Evolutionary conservation across 2,888 invertebrate genomes (phyloP).

Genomic region (Sylvicola cinctus): DNA sequence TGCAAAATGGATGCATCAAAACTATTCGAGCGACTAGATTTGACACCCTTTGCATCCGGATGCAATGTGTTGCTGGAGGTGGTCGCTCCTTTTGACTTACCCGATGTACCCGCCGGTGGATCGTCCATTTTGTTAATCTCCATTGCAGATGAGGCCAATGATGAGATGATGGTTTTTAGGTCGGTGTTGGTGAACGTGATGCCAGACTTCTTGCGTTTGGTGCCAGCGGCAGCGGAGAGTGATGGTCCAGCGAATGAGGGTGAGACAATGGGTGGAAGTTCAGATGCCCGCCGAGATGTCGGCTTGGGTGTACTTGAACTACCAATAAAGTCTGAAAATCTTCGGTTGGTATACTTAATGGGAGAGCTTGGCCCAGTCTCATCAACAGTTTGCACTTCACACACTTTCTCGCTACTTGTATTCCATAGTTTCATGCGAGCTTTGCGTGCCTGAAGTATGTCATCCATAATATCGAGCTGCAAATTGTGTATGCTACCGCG

Average conservation of each 20-base stretch:
- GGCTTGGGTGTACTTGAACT: conserved; percentile 35
- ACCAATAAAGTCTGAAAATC: conserved; percentile 54
- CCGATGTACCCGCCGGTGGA: conserved; percentile 13
- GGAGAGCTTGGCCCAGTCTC: conserved; percentile 33
- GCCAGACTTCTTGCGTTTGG: conserved; percentile 25
- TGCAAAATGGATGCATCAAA: conserved; percentile 60
- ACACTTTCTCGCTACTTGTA: conserved; percentile 57
- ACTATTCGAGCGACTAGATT: conserved; percentile 59
- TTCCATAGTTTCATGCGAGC: conserved; percentile 71
- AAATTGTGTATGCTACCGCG: conserved; percentile 63
- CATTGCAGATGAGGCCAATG: conserved; percentile 59
- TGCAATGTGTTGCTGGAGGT: conserved; percentile 8
- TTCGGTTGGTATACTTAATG: conserved; percentile 38
- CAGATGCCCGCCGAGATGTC: conserved; percentile 44
- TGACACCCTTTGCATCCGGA: conserved; percentile 13
- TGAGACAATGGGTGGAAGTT: conserved; percentile 32
- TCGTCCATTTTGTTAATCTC: conserved; percentile 53
- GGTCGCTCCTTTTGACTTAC: conserved; percentile 11
- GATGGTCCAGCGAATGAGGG: conserved; percentile 19
- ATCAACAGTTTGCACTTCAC: conserved; percentile 62
- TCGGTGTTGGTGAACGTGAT: conserved; percentile 68
- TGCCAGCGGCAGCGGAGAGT: conserved; percentile 10
- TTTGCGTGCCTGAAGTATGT: conserved; percentile 64
- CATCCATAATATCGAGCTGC: conserved; percentile 74
- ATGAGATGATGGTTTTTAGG: conserved; percentile 55